These are phyloP conservation scores for Portunus trituberculatus DNA, from an alignment of 1,140 invertebrate genomes.

Conservation along the genomic window DNA sequence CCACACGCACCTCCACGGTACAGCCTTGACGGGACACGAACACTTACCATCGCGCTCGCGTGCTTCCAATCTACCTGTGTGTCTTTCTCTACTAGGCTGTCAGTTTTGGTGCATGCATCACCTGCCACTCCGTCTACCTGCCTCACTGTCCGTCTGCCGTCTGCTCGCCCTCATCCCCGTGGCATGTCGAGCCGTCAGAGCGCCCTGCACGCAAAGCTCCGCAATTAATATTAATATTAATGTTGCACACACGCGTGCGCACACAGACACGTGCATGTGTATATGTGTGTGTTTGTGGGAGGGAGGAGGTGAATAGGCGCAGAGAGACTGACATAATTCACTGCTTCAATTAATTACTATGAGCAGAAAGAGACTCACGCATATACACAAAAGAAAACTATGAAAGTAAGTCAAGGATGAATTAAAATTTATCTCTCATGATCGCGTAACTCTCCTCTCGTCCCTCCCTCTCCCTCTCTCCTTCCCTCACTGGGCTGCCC, in stretches of 20 bases:
- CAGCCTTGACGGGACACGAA: neutral
- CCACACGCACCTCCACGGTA: neutral
- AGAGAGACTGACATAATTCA: neutral
- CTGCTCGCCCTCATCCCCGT: neutral
- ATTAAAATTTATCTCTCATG: conserved; percentile 14
- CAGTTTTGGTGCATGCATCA: neutral
- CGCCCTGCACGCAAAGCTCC: neutral
- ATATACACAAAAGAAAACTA: neutral
- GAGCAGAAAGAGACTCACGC: neutral
- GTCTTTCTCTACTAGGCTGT: neutral
- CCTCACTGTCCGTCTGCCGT: neutral
- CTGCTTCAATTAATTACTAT: too few species aligned
- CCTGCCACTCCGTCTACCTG: neutral
- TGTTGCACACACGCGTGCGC: neutral
- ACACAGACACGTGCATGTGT: neutral
- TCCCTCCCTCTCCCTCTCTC: neutral
- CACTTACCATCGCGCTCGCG: neutral
- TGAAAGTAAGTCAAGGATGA: neutral
- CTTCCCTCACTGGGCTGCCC: neutral
- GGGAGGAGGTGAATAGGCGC: neutral
- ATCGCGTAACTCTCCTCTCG: neutral
- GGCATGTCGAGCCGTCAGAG: neutral
- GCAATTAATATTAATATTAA: conserved; percentile 25
- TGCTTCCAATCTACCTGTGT: neutral
- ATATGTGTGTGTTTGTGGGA: neutral